Conservation (phyloP, 1,140 invertebrate genomes). For the Agraylea sexmaculata region DNA sequence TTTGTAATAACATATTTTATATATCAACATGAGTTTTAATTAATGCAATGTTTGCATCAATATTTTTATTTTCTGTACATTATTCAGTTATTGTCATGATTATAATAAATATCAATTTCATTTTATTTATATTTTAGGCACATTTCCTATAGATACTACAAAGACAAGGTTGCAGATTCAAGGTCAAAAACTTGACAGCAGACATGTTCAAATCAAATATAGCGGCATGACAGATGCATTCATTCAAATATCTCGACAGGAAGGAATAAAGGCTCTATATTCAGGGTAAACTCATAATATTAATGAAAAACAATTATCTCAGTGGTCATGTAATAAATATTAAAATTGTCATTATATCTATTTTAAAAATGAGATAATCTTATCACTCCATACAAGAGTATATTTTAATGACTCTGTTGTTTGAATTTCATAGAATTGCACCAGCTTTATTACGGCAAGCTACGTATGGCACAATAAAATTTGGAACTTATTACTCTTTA, state of each 20-base stretch:
- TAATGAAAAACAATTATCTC: no score
- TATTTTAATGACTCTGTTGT: no score
- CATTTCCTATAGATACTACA: conserved; percentile 91
- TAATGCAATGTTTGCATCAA: no score
- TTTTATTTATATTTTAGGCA: conserved; percentile 55
- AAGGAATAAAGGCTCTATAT: conserved; percentile 67
- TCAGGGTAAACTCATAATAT: conserved; percentile 74
- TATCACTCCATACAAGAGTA: no score
- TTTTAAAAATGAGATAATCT: no score
- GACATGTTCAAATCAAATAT: conserved; percentile 65
- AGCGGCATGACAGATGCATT: conserved; percentile 85
- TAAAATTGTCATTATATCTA: no score
- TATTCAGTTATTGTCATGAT: no score
- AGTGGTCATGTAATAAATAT: no score
- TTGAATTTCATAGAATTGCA: conserved; percentile 66
- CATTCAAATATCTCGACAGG: conserved; percentile 62
- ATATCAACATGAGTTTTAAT: no score
- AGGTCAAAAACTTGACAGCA: conserved; percentile 72
- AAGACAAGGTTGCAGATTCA: conserved; percentile 93
- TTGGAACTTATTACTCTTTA: conserved; percentile 86
- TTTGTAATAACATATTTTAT: no score
- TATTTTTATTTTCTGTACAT: no score
- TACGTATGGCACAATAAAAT: conserved; percentile 92
- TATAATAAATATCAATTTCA: conserved; percentile 12
- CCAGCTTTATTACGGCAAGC: conserved; percentile 84